A percentile compares a stretch with the other conserved stretches of the same genome.
These are phyloP conservation scores for Drosophila infuscata DNA, from an alignment of 2,888 invertebrate species.

Conservation along the genomic window DNA sequence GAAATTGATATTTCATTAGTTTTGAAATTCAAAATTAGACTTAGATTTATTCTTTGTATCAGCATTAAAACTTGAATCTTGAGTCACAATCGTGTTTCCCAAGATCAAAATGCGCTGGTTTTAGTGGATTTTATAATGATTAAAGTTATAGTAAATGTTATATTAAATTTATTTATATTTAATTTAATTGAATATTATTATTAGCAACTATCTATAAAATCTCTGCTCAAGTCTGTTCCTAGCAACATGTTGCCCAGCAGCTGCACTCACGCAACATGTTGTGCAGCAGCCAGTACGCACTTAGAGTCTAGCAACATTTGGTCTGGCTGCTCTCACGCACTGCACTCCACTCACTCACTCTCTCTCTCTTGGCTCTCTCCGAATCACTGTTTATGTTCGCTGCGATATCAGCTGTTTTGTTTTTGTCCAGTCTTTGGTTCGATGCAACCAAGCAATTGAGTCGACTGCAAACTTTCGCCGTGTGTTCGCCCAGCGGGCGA, in stretches of 20 bases:
- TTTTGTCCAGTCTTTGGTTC: constrained; percentile 16
- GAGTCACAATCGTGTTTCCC: too few relatives aligned
- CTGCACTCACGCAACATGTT: neutral
- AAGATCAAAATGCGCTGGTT: too few relatives aligned
- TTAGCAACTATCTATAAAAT: neutral
- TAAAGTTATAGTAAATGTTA: neutral
- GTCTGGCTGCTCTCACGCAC: neutral
- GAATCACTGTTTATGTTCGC: constrained; percentile 14
- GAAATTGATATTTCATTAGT: too few relatives aligned
- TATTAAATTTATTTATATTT: too few relatives aligned
- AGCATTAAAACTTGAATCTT: too few relatives aligned
- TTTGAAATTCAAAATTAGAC: too few relatives aligned
- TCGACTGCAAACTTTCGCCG: constrained; percentile 25
- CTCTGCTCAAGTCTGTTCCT: neutral
- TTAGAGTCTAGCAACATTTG: constrained; percentile 1
- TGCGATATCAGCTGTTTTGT: constrained; percentile 25
- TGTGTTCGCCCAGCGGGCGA: neutral
- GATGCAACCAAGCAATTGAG: constrained; percentile 24
- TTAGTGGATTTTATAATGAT: neutral
- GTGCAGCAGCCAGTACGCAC: neutral
- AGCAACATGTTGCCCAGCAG: neutral
- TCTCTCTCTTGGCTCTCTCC: neutral
- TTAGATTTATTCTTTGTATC: too few relatives aligned
- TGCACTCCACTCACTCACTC: neutral
- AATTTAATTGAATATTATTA: neutral